Evolutionary conservation across 2,888 invertebrate species (phyloP), one percentile per base, ranked within the genome.

Genomic region (Hylaea fasciaria): DNA sequence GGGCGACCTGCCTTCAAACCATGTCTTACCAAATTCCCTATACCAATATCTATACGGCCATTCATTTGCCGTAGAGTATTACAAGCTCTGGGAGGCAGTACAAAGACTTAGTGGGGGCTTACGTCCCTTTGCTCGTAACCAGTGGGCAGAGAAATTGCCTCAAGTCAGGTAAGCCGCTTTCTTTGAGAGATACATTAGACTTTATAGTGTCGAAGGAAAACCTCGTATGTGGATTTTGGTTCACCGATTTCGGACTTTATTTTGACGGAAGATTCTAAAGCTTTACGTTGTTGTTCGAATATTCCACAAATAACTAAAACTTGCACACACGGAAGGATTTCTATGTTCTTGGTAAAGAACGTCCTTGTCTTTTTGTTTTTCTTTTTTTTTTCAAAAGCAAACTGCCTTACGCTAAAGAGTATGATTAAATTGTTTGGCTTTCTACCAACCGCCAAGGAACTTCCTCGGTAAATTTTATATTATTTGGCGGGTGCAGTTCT

Each of bases 111-210:
- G 77, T 41, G 12, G 75, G 74, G 72, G 83, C 85, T 87, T 86
- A 86, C 81, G 76, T 82, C 77, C 82, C 83, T 89, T 86, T 85
- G 76, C 76, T 73, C 70, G 79, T 72, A 86, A 74, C 85, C 91
- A 90, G 85, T 85, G 90, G 89, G 89, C 90, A 80, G 85, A 83
- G 89, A 91, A 91, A 91, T 91, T 91, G 87, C 88, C 88, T 80
- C 82, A 72, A 86, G 83, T 80, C 84, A 88, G 86, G 88, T 88
- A 91, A 91, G 86, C 87, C 83, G 87, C 85, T 90, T 87, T 85
- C 89, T 90, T 87, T 87, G 87, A 85, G 85, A 85, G 78, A 76
- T 77, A 73, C 71, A 69, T 72, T 68, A 73, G 73, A 73, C 71
- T 72, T 71, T 68, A 68, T 69, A 66, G 69, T 72, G 73, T 75